phyloP scores from a whole-genome alignment of 2,797 vertebrate genomes.

The Odontamblyopus rebecca region DNA sequence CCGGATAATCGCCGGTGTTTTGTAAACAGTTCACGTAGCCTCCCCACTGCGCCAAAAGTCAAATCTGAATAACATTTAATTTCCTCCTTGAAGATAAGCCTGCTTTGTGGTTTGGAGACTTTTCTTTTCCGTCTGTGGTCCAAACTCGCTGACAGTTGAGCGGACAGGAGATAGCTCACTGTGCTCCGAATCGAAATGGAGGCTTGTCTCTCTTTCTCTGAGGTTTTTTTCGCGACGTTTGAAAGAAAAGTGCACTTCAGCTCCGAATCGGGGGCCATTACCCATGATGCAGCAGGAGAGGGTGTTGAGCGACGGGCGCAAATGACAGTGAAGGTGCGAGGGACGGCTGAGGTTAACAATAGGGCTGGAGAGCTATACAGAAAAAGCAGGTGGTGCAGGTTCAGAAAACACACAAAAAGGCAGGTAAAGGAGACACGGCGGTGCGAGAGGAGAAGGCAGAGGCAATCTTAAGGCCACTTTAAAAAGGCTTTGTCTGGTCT shows the following conservation, averaged over 20 bases:
- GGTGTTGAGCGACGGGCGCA: constrained; percentile 38
- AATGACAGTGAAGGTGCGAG: constrained; percentile 35
- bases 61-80: constrained; percentile 64
- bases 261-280: constrained; percentile 33
- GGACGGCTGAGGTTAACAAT: constrained; percentile 35
- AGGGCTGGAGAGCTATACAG: constrained; percentile 25
- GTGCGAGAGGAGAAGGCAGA: background rate
- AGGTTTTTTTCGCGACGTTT: constrained; percentile 16
- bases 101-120: constrained; percentile 56
- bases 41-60: constrained; percentile 35
- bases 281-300: constrained; percentile 42
- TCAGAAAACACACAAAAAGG: constrained; percentile 4
- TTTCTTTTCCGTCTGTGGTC: constrained; percentile 47
- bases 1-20: constrained; percentile 36
- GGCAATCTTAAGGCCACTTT: background rate
- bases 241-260: constrained; percentile 48
- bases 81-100: constrained; percentile 66
- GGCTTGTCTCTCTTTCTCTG: constrained; percentile 17
- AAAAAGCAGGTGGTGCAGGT: constrained; percentile 33
- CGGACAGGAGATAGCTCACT: constrained; percentile 30
- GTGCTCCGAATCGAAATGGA: constrained; percentile 60
- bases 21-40: constrained; percentile 57
- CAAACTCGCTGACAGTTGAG: constrained; percentile 42
- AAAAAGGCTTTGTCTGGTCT: background rate
- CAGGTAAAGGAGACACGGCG: background rate